phyloP scores from a whole-genome alignment of 2,797 vertebrate species.

The Amblyopsis hoosieri region DNA sequence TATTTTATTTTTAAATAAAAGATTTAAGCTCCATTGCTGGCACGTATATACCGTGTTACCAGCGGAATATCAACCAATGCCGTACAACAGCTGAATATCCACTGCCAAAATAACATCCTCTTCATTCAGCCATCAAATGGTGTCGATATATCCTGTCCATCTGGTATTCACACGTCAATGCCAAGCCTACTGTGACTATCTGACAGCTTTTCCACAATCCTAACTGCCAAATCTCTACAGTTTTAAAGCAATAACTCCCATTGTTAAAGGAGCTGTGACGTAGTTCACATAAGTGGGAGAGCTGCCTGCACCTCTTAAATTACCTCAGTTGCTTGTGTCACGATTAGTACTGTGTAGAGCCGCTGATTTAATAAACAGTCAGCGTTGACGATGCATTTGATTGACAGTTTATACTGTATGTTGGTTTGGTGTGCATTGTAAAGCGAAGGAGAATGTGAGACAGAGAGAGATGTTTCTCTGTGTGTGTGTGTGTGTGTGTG shows the following conservation, averaged over 20 bases:
- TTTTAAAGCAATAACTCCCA: constrained; percentile 32
- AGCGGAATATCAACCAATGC: too few relatives aligned
- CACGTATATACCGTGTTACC: too few relatives aligned
- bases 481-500: neutral
- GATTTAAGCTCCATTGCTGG: too few relatives aligned
- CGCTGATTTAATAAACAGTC: constrained; percentile 37
- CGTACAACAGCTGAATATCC: too few relatives aligned
- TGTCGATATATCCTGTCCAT: constrained; percentile 43
- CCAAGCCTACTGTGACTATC: constrained; percentile 25
- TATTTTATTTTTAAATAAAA: too few relatives aligned
- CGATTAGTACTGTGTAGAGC: constrained; percentile 8
- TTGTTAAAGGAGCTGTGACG: constrained; percentile 38
- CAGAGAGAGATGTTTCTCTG: too few relatives aligned
- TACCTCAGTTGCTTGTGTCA: constrained; percentile 42
- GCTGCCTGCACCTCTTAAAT: constrained; percentile 16
- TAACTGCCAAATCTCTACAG: constrained; percentile 28
- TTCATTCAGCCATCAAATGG: too few relatives aligned
- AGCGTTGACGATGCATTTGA: neutral
- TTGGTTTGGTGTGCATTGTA: constrained; percentile 9
- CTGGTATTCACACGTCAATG: constrained; percentile 53
- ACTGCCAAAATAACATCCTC: too few relatives aligned
- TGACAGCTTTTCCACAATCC: constrained; percentile 38
- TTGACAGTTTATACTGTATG: constrained; percentile 9
- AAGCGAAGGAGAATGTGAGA: neutral
- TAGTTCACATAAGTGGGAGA: constrained; percentile 51